These are phyloP conservation scores for Acleris cristana DNA, from an alignment of 2,888 invertebrate genomes.

Conservation along the genomic window DNA sequence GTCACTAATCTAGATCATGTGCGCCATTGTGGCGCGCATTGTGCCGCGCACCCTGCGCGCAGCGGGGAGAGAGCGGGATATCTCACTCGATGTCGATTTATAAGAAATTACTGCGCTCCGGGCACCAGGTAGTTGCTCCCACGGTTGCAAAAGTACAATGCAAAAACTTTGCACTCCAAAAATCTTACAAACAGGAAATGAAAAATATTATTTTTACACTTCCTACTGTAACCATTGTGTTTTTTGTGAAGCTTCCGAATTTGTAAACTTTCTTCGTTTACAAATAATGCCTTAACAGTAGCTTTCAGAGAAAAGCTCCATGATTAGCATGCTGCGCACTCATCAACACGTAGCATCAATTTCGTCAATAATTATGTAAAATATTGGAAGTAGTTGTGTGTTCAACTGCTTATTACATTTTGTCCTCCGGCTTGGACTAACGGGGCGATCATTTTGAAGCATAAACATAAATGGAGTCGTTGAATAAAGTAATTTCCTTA, in stretches of 20 bases:
- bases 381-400: conserved; percentile 67
- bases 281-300: conserved; percentile 55
- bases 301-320: conserved; percentile 52
- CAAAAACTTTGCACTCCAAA: conserved; percentile 71
- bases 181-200: conserved; percentile 76
- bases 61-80: conserved; percentile 66
- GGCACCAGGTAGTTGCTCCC: conserved; percentile 79
- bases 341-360: conserved; percentile 69
- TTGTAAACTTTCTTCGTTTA: conserved; percentile 48
- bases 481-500: conserved; percentile 7
- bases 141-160: conserved; percentile 69
- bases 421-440: conserved; percentile 65
- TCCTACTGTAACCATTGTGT: conserved; percentile 62
- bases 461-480: conserved; percentile 52
- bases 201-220: conserved; percentile 72
- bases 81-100: conserved; percentile 83
- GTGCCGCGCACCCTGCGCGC: conserved; percentile 50
- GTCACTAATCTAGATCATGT: conserved; percentile 83
- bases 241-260: conserved; percentile 52
- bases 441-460: conserved; percentile 60
- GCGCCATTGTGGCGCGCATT: conserved; percentile 71
- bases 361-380: conserved; percentile 71
- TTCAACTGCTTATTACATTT: conserved; percentile 75
- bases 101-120: conserved; percentile 77
- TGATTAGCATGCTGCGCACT: conserved; percentile 58